phyloP scores from a whole-genome alignment of 2,797 vertebrate genomes.

The Melanotaenia maccullochi region DNA sequence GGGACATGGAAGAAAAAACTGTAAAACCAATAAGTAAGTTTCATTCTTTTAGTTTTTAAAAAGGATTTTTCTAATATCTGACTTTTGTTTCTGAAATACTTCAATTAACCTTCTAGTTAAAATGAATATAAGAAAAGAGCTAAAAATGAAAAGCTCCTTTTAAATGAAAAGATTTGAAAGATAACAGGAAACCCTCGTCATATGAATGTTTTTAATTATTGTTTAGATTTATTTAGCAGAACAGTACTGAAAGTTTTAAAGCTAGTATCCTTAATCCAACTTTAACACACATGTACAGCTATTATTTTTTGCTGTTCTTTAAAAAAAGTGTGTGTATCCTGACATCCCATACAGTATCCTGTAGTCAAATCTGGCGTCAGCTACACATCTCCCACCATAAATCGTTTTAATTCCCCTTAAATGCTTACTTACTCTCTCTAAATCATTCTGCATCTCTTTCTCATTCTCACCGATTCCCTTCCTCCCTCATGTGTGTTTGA shows the following conservation, averaged over 20 bases:
- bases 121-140: background rate
- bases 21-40: background rate
- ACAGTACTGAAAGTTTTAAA: background rate
- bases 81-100: background rate
- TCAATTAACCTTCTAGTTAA: background rate
- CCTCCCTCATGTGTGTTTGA: slow-evolving; percentile 59
- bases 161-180: background rate
- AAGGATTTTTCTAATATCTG: background rate
- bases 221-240: no score
- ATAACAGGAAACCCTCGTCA: background rate
- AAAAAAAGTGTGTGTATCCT: background rate
- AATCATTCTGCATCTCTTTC: background rate
- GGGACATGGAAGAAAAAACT: background rate
- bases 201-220: no score
- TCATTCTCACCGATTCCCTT: slow-evolving; percentile 1
- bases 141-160: background rate
- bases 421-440: background rate
- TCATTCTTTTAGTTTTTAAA: background rate
- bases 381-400: background rate
- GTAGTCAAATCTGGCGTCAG: background rate
- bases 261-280: background rate
- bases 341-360: background rate
- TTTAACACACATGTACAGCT: no score
- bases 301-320: background rate
- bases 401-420: no score